Conservation (phyloP, 1,140 invertebrate species). For the Dendroctonus ponderosae region DNA sequence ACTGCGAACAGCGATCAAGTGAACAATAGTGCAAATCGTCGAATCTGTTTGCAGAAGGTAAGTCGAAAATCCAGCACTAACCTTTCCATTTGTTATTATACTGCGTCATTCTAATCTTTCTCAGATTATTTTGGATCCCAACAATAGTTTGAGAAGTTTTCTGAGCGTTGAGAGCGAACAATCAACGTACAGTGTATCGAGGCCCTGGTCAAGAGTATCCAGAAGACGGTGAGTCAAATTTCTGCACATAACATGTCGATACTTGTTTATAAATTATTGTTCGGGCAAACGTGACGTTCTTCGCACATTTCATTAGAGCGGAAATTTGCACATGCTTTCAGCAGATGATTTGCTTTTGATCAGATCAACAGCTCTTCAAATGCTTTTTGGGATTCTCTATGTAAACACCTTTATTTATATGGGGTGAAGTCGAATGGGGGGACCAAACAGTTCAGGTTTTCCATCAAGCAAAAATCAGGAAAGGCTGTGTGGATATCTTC, state of each 20-base stretch:
- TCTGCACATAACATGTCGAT: not conserved
- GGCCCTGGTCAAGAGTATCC: slow-evolving; percentile 37
- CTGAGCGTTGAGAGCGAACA: slow-evolving; percentile 38
- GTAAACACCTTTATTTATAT: too few relatives aligned
- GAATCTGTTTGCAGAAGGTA: slow-evolving; percentile 38
- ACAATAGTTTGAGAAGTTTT: slow-evolving; percentile 38
- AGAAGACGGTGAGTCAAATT: slow-evolving; percentile 37
- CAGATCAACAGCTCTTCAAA: too few relatives aligned
- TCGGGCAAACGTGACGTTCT: too few relatives aligned
- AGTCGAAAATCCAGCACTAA: slow-evolving; percentile 30
- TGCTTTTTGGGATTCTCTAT: too few relatives aligned
- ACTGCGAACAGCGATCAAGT: slow-evolving; percentile 28
- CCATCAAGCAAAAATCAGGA: too few relatives aligned
- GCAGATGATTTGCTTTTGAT: too few relatives aligned
- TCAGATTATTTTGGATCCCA: slow-evolving; percentile 20
- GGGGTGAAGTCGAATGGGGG: too few relatives aligned
- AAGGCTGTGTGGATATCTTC: too few relatives aligned
- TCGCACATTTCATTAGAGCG: too few relatives aligned
- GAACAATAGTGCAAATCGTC: slow-evolving; percentile 31
- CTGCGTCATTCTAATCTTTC: slow-evolving; percentile 38
- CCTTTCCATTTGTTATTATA: slow-evolving; percentile 36
- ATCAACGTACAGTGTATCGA: slow-evolving; percentile 38
- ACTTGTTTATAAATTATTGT: too few relatives aligned
- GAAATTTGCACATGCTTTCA: too few relatives aligned
- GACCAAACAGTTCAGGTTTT: too few relatives aligned